Base-by-base conservation (phyloP, 2,113 vertebrate species). In the Progne subis region DNA sequence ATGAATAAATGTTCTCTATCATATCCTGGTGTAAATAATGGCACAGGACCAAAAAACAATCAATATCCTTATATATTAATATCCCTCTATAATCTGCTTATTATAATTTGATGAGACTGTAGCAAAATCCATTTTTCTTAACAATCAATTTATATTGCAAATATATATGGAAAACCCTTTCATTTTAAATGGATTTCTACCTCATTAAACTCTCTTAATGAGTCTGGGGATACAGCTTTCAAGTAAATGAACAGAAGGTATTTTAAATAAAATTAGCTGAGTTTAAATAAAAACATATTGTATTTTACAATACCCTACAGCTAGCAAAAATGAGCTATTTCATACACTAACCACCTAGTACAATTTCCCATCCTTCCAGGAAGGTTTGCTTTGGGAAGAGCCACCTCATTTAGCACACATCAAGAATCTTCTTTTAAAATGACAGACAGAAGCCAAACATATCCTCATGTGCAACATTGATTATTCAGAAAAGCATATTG, bases 121-220 rank as follows among this genome's bases (percentile, higher is more conserved):
- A 89, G 16, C 34, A 87, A 55, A 95, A 91, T 69, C 74, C 9
- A 75, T 90, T 92, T 82, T 82, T 59, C 25, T 79, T 57, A 72
- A 60, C 14, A 80, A 91, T 85, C 55, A 68, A 88, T 88, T 92
- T 86, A 34, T 90, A 88, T 34, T 2, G 2, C 67, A 86, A 91
- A 84, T 71, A 68, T 6, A 49, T 32, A 61, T 14, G 11, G 47
- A 52, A 72, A 91, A 43, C 20, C 3, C 5, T 24, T 41, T 91
- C 14, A 77, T 25, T 80, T 93, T 32, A 91, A 92, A 78, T 81
- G 6, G n/a, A 86, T 88, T 92, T 83, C 76, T 92, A 75, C 34
- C 19, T 95, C 93, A 95, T 96, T 90, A 92, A 90, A 57, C 28
- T 67, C 67, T 77, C 67, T 65, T 90, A 92, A 88, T 92, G 79